Base-by-base conservation (phyloP, 2,797 vertebrate species). In the Aselliscus stoliczkanus region DNA sequence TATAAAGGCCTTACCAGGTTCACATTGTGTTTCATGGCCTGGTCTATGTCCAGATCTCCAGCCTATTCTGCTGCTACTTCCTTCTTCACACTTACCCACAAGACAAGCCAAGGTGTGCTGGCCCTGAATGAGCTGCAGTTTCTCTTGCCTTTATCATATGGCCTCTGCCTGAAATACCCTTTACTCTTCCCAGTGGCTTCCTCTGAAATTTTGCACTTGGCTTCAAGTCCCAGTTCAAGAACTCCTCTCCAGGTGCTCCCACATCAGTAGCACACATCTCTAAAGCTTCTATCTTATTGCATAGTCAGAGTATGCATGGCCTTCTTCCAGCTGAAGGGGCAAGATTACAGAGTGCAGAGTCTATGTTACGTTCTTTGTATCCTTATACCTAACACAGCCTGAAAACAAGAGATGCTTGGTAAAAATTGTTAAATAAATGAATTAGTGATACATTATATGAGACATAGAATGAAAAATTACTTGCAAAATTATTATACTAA, bases 391-490 rank as follows among this genome's bases (percentile, higher is more conserved):
- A 75, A 10, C 83, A 52, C 20, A 62, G 27, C 65, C 29, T 86
- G n/a, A 81, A 54, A 88, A 67, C 37, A 72, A 69, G 2, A 77
- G n/a, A 44, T 31, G 47, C 5, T 76, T 39, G 42, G 14, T 42
- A 58, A 83, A 58, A 62, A 75, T 64, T 67, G 4, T 65, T 58
- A 92, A 88, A 34, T 70, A 54, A 84, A 27, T 77, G 31, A 85
- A 69, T 39, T 58, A 52, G 5, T 81, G 73, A 50, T 77, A 56
- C 50, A 56, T 37, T 82, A 88, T 23, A 13, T 67, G 50, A 84
- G 92, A 75, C 34, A 69, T 1, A 77, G 42, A 62, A 87, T 70
- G 17, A 76, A 84, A 91, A 88, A 56, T 90, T 52, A 81, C 31
- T 91, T 70, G 65, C 34, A 21, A 69, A 85, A 69, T 70, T 54